Base-by-base conservation (phyloP, 2,113 vertebrate species). In the Triplophysa tibetana region DNA sequence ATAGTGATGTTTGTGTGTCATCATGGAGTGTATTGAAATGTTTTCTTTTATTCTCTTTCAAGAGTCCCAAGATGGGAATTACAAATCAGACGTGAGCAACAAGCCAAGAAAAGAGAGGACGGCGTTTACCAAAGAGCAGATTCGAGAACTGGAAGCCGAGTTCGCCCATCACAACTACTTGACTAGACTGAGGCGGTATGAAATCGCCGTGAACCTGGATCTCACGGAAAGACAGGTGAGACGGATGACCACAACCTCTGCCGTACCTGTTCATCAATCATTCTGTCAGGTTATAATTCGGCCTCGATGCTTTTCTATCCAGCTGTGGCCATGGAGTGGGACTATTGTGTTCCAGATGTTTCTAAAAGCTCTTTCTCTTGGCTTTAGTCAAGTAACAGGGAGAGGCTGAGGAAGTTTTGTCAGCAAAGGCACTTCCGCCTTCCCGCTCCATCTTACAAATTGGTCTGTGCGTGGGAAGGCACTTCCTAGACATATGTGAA, bases 91-190 rank as follows among this genome's bases (percentile, higher is more conserved):
- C 82, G 93, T 97, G 87, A 97, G 94, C 90, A 98, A 95, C 91
- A 99, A 99, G 89, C 97, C 98, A 84, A 95, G 98, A 86, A 99
- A 99, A 91, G 97, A 99, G 94, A 91, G 98, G 83, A 99, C 98
- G 82, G 98, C 98, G 19, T 99, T 99, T 90, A 99, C 98, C 87
- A 99, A 99, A 90, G 98, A 99, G 82, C 98, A 99, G 88, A 98
- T 99, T 88, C 93, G 97, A 88, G 98, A 99, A 89, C 92, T 99
- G 87, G 98, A 99, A 91, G 96, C 98, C 17, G 98, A 99, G 89
- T 99, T 99, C 79, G 97, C 98, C 84, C 98, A 99, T 91, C 98
- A 99, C 91, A 99, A 99, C 92, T 99, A 99, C 91, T 92, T 99
- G 90, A 99, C 98, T 83, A 91, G 98, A 80, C 95, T 99, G 93